These are phyloP conservation scores for Thelaira solivaga DNA, from an alignment of 2,888 invertebrate species.

Conservation along the genomic window DNA sequence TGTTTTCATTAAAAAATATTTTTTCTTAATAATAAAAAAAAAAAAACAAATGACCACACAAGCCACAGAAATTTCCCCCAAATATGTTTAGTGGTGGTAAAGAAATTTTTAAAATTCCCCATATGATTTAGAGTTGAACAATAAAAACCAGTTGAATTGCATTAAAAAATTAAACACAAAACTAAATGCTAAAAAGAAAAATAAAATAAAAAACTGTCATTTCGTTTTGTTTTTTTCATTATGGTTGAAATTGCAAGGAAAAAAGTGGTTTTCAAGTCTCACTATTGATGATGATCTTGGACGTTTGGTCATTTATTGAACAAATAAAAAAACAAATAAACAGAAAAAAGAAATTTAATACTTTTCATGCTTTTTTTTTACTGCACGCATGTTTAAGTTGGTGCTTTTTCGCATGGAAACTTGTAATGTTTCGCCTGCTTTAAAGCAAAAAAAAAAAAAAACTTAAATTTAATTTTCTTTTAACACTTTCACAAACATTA, in stretches of 20 bases:
- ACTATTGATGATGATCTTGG: slow-evolving; percentile 20
- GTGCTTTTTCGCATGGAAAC: slow-evolving; percentile 27
- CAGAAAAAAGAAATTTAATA: slow-evolving; percentile 37
- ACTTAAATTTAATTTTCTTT: slow-evolving; percentile 42
- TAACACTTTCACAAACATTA: slow-evolving; percentile 56
- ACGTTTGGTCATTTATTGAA: slow-evolving; percentile 26
- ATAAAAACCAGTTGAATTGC: background rate
- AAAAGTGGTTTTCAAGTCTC: slow-evolving; percentile 17
- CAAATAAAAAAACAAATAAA: slow-evolving; percentile 3
- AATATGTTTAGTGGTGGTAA: background rate
- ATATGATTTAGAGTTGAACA: slow-evolving; percentile 1
- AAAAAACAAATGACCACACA: background rate
- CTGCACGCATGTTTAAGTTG: slow-evolving; percentile 20
- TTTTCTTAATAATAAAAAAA: background rate
- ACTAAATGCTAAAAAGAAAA: background rate
- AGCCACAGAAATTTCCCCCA: slow-evolving; percentile 3
- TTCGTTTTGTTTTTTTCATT: slow-evolving; percentile 15
- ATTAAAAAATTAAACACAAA: background rate
- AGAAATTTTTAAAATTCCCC: slow-evolving; percentile 15
- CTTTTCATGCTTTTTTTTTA: slow-evolving; percentile 32
- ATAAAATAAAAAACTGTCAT: slow-evolving; percentile 23
- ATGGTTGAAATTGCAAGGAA: background rate
- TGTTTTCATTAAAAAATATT: background rate
- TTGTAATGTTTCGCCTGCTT: slow-evolving; percentile 45
- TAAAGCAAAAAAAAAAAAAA: slow-evolving; percentile 1